Conservation (phyloP, 2,888 invertebrate species). For the Heliconius ismenius region DNA sequence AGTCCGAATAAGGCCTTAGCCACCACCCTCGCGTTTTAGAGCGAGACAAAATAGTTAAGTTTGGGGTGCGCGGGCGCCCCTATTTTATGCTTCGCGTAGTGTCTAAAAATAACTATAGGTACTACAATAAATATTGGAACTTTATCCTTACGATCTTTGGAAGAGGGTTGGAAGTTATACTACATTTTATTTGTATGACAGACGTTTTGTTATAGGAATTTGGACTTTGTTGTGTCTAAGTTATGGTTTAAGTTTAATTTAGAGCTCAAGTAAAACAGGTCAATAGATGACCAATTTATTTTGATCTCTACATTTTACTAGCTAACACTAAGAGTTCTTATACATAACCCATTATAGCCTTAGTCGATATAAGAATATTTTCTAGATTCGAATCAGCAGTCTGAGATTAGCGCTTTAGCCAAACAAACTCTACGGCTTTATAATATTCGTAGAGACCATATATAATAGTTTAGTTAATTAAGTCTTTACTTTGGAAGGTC, state of each 20-base stretch:
- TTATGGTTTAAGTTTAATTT: constrained; percentile 16
- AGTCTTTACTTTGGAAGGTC: background rate
- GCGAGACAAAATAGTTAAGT: constrained; percentile 40
- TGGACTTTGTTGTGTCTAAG: background rate
- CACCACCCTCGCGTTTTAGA: constrained; percentile 46
- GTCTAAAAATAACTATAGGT: constrained; percentile 40
- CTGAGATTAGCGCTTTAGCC: background rate
- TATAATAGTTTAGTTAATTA: background rate
- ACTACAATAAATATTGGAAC: background rate
- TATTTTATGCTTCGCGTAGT: constrained; percentile 41
- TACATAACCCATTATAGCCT: background rate
- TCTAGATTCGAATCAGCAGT: background rate
- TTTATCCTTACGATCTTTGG: background rate
- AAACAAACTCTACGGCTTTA: background rate
- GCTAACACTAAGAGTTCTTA: background rate
- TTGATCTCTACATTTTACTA: constrained; percentile 10
- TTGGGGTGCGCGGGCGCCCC: constrained; percentile 55
- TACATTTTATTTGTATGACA: background rate
- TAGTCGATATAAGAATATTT: background rate
- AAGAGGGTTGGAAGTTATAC: constrained; percentile 15
- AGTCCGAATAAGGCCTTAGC: constrained; percentile 38
- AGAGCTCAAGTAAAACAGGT: constrained; percentile 3
- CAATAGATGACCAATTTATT: constrained; percentile 3
- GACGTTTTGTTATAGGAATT: background rate
- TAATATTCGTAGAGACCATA: background rate